Percentiles rank a stretch among this genome's conserved stretches.
Evolutionary conservation across 2,113 vertebrate genomes (phyloP).

Genomic region (Gyps fulvus): DNA sequence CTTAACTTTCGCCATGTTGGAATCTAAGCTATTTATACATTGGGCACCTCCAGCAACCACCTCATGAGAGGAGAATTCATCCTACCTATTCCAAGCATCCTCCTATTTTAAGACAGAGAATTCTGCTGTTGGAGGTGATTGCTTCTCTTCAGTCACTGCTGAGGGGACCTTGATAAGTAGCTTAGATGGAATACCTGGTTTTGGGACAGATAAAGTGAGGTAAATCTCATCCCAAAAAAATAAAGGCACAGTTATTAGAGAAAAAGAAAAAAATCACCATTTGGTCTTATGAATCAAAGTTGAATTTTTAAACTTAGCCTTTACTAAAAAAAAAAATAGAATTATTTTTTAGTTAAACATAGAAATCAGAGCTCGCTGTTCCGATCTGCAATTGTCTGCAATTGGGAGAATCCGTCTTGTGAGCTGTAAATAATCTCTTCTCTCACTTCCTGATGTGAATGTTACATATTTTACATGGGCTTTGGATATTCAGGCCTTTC

Average conservation of each 20-base stretch:
- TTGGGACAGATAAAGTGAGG: not conserved
- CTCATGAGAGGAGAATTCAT: not conserved
- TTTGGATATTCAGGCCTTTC: not conserved
- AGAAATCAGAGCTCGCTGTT: not conserved
- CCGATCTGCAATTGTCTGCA: not conserved
- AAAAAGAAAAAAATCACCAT: not conserved
- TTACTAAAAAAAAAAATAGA: not conserved
- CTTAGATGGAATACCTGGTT: not conserved
- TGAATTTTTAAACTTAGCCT: not conserved
- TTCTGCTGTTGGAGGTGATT: not conserved
- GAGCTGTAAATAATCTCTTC: not conserved
- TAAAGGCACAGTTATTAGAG: not conserved
- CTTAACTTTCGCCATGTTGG: not conserved
- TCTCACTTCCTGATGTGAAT: not conserved
- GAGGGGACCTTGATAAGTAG: not conserved
- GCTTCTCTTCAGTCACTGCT: not conserved
- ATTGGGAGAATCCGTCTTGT: not conserved
- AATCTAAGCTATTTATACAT: not conserved
- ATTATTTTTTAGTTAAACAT: not conserved
- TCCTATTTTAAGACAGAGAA: not conserved
- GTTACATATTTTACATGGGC: not conserved
- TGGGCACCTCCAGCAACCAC: not conserved
- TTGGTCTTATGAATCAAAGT: not conserved
- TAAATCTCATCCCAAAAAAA: not conserved
- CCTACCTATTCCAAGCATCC: not conserved